Evolutionary conservation across 2,888 invertebrate species (phyloP), one percentile per base, ranked within the genome.

Genomic region (Lissocephala sabroskyi): DNA sequence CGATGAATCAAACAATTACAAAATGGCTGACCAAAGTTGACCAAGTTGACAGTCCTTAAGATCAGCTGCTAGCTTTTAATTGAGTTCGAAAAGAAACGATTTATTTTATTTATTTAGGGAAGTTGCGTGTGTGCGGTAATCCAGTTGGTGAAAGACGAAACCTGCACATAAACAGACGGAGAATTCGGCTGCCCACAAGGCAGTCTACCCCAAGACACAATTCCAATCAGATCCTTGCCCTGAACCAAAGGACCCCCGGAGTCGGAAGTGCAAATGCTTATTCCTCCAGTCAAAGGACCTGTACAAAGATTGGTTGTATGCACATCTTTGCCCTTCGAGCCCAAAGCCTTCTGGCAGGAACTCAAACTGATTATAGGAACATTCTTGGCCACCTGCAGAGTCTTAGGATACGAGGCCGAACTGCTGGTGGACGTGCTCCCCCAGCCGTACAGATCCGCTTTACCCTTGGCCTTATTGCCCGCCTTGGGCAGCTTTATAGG

Each of bases 161-260:
- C 85, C 36, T 84, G 80, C 1, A 86, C 86, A 67, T 83, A 86
- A 0, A 86, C 86, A 0, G 86, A 85, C 1, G 87, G 86, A 1
- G 81, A 75, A 32, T 82, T 79, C 0, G 51, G 42, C 13, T 68
- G 64, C 1, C 86, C 86, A 52, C 86, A 87, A 3, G 86, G 86
- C 11, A 81, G 60, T 29, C 75, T 59, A 1, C 86, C 87, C 86
- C 86, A 87, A 1, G 87, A 86, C 1, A 86, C 86, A 36, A 87
- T 76, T 32, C 87, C 87, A 49, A 86, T 67, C 55, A 78, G 70
- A 6, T 66, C 64, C 19, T 66, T 62, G 6, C 61, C 65, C 37
- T 79, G 70, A 2, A 82, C 66, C 43, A 83, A 52, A 3, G 82
- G 82, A 18, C 83, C 82, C n/a, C 82, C 82, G 1, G 83, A 83